phyloP scores from a whole-genome alignment of 2,113 vertebrate genomes.

The Carassius carassius region DNA sequence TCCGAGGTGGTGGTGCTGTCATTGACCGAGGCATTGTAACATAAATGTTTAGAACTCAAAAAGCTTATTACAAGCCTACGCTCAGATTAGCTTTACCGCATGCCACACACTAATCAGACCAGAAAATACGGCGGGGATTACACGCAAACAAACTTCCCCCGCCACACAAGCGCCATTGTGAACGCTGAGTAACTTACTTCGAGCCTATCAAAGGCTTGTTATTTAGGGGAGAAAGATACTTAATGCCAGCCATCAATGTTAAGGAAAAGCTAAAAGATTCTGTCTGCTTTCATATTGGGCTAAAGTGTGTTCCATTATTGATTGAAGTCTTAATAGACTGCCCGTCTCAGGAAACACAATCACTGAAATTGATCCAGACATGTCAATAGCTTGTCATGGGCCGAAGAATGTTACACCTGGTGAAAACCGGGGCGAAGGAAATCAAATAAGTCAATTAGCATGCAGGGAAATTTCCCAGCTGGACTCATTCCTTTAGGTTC shows the following conservation, averaged over 20 bases:
- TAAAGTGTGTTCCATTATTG: conserved; percentile 37
- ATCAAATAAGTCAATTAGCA: conserved; percentile 51
- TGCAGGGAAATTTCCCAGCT: conserved; percentile 32
- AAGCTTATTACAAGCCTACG: conserved; percentile 27
- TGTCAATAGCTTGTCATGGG: conserved; percentile 41
- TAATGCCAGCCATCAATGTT: conserved; percentile 18
- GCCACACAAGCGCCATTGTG: neutral
- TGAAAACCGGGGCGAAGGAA: neutral
- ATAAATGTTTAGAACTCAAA: neutral
- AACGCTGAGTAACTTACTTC: conserved; percentile 3
- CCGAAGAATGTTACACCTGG: conserved; percentile 46
- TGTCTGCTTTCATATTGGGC: conserved; percentile 28
- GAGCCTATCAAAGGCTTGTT: conserved; percentile 7
- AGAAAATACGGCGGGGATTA: conserved; percentile 28
- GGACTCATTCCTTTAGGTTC: conserved; percentile 22
- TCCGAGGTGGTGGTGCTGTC: conserved; percentile 1
- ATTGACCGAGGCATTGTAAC: conserved; percentile 16
- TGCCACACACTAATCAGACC: conserved; percentile 21
- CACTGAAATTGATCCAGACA: conserved; percentile 42
- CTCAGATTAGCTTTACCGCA: conserved; percentile 2
- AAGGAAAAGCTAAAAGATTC: neutral
- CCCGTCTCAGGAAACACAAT: conserved; percentile 33
- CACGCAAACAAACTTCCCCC: neutral
- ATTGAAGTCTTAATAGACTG: conserved; percentile 49
- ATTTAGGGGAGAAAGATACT: neutral